phyloP scores from a whole-genome alignment of 2,113 vertebrate genomes.

The Litocranius walleri region DNA sequence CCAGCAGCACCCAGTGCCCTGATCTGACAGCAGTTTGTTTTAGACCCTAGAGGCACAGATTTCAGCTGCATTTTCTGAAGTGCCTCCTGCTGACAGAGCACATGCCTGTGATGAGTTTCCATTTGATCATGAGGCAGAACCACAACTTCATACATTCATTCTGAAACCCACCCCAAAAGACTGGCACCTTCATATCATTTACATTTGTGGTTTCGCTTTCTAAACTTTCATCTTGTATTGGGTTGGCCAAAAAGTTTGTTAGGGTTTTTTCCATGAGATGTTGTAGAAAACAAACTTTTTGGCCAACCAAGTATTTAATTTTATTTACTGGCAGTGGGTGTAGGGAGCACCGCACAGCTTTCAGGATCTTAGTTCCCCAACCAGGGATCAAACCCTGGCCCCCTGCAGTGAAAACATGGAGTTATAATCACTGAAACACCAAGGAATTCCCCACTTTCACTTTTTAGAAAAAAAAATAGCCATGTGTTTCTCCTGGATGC shows the following conservation, averaged over 20 bases:
- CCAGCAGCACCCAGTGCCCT: conserved; percentile 59
- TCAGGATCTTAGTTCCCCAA: neutral
- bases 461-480: neutral
- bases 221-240: neutral
- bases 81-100: conserved; percentile 33
- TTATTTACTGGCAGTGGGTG: neutral
- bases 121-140: neutral
- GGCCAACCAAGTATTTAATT: neutral
- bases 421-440: neutral
- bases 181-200: neutral
- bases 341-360: neutral
- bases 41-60: conserved; percentile 59
- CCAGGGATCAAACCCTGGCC: neutral
- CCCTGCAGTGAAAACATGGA: neutral
- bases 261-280: neutral
- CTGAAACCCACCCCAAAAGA: neutral
- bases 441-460: neutral
- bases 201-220: conserved; percentile 32
- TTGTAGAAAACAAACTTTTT: neutral
- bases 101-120: conserved; percentile 35
- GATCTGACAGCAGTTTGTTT: conserved; percentile 60
- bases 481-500: neutral
- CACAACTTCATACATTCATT: neutral
- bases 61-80: neutral
- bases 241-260: neutral